A percentile compares a stretch with the other conserved stretches of the same genome.
Evolutionary conservation across 2,888 invertebrate species (phyloP).

Genomic region (Nemapogon koenigi): DNA sequence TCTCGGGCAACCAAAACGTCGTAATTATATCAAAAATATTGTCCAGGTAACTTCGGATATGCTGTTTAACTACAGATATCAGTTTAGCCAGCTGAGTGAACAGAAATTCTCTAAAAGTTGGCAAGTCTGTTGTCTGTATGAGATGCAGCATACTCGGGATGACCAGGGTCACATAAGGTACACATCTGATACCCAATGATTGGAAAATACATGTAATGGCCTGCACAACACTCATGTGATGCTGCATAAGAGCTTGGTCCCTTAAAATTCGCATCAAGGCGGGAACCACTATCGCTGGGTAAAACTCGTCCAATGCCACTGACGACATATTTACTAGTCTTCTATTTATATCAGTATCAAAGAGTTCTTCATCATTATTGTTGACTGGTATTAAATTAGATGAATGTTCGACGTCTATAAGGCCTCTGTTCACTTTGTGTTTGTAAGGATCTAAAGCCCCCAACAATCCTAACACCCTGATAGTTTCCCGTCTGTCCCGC

Average conservation of each 20-base stretch:
- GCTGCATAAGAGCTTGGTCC: conserved; percentile 87
- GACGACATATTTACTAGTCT: conserved; percentile 94
- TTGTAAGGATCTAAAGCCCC: conserved; percentile 98
- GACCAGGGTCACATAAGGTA: conserved; percentile 90
- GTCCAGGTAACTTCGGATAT: conserved; percentile 93
- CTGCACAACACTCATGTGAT: conserved; percentile 95
- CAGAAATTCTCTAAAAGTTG: conserved; percentile 86
- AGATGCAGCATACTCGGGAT: conserved; percentile 88
- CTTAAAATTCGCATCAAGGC: conserved; percentile 93
- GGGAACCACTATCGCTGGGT: conserved; percentile 95
- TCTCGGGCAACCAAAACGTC: conserved; percentile 91
- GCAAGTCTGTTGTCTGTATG: conserved; percentile 82
- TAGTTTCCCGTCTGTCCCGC: conserved; percentile 86
- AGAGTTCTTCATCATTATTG: conserved; percentile 66
- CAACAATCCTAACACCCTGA: conserved; percentile 90
- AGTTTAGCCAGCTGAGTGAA: conserved; percentile 93
- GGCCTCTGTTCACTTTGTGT: conserved; percentile 93
- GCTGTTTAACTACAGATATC: conserved; percentile 94
- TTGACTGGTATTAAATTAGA: conserved; percentile 83
- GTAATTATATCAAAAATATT: conserved; percentile 93
- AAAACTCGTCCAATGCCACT: conserved; percentile 91
- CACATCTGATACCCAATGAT: conserved; percentile 92
- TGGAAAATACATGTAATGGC: conserved; percentile 97
- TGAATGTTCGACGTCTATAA: conserved; percentile 86
- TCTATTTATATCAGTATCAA: conserved; percentile 79